A percentile compares a stretch with the other conserved stretches of the same genome.
phyloP scores from a whole-genome alignment of 1,140 invertebrate species.

The Anagrus nilaparvatae region DNA sequence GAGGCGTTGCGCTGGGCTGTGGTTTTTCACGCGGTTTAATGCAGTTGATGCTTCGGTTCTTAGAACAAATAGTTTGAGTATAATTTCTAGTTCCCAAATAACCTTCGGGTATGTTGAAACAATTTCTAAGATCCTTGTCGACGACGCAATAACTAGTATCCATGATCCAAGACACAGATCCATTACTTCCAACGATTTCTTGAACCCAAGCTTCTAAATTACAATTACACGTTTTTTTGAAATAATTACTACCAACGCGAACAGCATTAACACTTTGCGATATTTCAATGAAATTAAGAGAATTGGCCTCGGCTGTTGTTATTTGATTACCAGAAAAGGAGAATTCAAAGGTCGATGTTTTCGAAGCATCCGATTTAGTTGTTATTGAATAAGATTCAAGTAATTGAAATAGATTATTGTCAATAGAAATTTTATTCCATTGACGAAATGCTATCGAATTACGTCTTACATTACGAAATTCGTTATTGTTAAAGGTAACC shows the following conservation, averaged over 20 bases:
- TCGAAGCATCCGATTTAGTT: constrained; percentile 29
- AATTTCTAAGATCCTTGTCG: constrained; percentile 46
- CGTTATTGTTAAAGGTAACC: constrained; percentile 49
- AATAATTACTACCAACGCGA: constrained; percentile 50
- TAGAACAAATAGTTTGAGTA: constrained; percentile 47
- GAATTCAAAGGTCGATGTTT: constrained; percentile 39
- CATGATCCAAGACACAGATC: constrained; percentile 34
- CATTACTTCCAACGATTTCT: constrained; percentile 38
- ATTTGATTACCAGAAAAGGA: constrained; percentile 54
- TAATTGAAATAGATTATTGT: constrained; percentile 51
- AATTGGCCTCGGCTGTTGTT: constrained; percentile 39
- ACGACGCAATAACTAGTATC: constrained; percentile 54
- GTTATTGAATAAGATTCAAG: constrained; percentile 46
- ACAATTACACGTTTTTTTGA: constrained; percentile 51
- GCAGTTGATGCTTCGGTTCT: constrained; percentile 30
- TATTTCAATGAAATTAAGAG: constrained; percentile 47
- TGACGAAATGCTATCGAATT: constrained; percentile 48
- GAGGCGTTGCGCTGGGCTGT: constrained; percentile 31
- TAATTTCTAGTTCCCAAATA: constrained; percentile 54
- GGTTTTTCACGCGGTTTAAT: constrained; percentile 24
- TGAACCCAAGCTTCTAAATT: constrained; percentile 47
- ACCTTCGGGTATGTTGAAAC: constrained; percentile 52
- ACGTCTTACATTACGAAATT: constrained; percentile 46
- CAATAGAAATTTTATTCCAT: constrained; percentile 53
- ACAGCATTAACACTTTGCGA: constrained; percentile 40